Conservation (phyloP, 2,797 vertebrate genomes). For the Poecilia gillii region DNA sequence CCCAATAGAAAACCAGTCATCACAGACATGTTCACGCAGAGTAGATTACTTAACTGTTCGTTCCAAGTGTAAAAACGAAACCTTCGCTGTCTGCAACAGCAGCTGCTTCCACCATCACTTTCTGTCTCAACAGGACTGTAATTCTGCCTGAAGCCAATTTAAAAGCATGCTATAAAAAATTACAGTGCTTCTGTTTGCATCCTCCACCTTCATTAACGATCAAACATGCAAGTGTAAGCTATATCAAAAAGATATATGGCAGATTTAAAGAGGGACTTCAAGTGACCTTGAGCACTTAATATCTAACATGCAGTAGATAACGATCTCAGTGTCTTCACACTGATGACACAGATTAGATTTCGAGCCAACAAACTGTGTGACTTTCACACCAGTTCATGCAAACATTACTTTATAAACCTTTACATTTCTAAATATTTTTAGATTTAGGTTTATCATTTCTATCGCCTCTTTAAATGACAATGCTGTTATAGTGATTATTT, state of each 20-base stretch:
- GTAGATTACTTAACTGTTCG: neutral
- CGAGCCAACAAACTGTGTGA: neutral
- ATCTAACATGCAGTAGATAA: neutral
- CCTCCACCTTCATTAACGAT: neutral
- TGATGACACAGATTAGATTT: neutral
- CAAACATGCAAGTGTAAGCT: neutral
- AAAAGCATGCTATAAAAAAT: neutral
- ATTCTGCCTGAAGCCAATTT: neutral
- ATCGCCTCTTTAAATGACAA: neutral
- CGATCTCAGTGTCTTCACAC: neutral
- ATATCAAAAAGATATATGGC: neutral
- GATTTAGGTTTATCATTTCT: neutral
- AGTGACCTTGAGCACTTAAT: neutral
- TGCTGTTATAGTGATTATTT: neutral
- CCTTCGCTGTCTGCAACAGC: neutral
- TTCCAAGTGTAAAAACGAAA: neutral
- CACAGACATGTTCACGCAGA: conserved; percentile 10
- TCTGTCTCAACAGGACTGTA: neutral
- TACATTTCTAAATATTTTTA: neutral
- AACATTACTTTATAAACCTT: neutral
- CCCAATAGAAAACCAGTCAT: conserved; percentile 61
- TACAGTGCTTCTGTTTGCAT: neutral
- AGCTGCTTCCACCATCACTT: conserved; percentile 2
- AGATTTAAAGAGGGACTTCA: neutral
- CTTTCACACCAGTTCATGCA: neutral